Evolutionary conservation across 1,140 invertebrate species (phyloP).

Genomic region (Pogonus chalceus): DNA sequence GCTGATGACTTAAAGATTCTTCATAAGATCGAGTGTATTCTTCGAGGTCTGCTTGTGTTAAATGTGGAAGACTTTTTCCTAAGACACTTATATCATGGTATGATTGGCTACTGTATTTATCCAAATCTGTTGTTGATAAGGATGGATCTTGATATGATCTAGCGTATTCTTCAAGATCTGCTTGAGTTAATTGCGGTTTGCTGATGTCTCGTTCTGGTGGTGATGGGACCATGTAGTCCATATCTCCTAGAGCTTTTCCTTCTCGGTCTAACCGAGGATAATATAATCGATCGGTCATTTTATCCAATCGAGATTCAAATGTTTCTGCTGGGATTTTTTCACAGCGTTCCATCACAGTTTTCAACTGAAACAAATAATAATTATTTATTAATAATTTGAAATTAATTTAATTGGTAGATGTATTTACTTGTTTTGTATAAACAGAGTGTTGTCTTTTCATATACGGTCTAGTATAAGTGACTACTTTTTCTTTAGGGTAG

Average conservation of each 20-base stretch:
- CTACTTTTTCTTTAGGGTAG: constrained; percentile 59
- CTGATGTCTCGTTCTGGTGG: constrained; percentile 57
- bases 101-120: constrained; percentile 19
- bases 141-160: constrained; percentile 46
- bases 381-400: constrained; percentile 1
- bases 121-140: constrained; percentile 20
- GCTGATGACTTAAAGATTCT: constrained; percentile 44
- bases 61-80: constrained; percentile 12
- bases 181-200: constrained; percentile 48
- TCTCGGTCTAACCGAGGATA: constrained; percentile 55
- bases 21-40: constrained; percentile 39
- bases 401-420: not conserved
- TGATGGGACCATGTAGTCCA: constrained; percentile 62
- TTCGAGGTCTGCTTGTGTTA: constrained; percentile 31
- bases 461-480: constrained; percentile 55
- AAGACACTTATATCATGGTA: constrained; percentile 11
- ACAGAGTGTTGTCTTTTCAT: constrained; percentile 54
- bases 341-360: constrained; percentile 64
- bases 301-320: constrained; percentile 43
- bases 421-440: constrained; percentile 51
- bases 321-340: constrained; percentile 58
- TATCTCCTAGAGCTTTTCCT: constrained; percentile 51
- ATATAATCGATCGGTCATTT: constrained; percentile 38
- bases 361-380: constrained; percentile 42
- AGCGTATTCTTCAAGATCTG: constrained; percentile 60